Base-by-base conservation (phyloP, 2,888 invertebrate species). In the Cheilosia vulpina region DNA sequence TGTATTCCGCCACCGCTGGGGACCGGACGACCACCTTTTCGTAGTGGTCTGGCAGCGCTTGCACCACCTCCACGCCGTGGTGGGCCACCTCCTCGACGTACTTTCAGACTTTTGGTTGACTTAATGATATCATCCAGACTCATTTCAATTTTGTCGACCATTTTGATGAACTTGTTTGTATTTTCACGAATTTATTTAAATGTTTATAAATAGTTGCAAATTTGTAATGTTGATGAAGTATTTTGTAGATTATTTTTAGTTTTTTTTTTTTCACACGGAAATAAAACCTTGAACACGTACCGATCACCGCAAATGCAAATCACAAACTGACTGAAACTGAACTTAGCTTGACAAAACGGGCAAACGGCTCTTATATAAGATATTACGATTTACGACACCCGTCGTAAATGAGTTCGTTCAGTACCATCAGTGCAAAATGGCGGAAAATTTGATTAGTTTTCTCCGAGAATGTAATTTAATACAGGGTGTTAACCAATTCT, bases 61-160 rank as follows among this genome's bases (percentile, higher is more conserved):
- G 93, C 89, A 66, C 93, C 91, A 24, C 93, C 92, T 43, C 94
- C 93, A 77, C 94, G 93, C 63, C 94, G 93, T 88, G 94, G 94
- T 87, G 95, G 93, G 87, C 94, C 93, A 72, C 94, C 93, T 60
- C 94, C 93, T 88, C 95, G 94, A 87, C 95, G 93, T 87, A 95
- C 94, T 93, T 89, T 91, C 66, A 89, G 88, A 31, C 89, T 73
- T 60, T 96, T 97, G 89, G 94, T 96, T 90, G 95, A 95, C 93
- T 97, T 98, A 90, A 99, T 99, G 84, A 99, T 98, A 89, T 99
- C 99, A 92, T 99, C 99, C 89, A 99, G 94, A 90, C 98, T 98
- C 97, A 98, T 97, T 93, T 99, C 98, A 93, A 99, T 97, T 94
- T 97, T 98, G 91, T 98, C 97, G 90, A 96, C 96, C 97, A 98